Percentiles rank a stretch among this genome's conserved stretches.
These are phyloP conservation scores for Ianthella basta DNA, from an alignment of 37 sponge, comb jelly and placozoan species.

Conservation along the genomic window DNA sequence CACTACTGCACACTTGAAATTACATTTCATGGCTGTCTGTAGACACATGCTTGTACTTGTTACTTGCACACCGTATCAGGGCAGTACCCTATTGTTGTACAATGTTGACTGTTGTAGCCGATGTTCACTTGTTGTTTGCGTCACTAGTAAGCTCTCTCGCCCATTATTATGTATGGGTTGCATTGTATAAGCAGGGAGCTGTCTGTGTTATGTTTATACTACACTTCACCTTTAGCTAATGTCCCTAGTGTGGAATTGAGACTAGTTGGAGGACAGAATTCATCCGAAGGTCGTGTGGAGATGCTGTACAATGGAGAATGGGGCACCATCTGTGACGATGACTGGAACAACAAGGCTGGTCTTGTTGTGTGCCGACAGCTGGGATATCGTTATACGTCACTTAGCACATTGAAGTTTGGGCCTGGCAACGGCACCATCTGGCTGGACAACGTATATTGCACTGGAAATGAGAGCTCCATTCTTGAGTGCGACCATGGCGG, in stretches of 20 bases:
- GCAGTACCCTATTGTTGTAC: too few species aligned
- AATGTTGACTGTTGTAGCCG: too few species aligned
- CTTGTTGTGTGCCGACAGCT: conserved; percentile 33
- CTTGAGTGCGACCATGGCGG: conserved; percentile 26
- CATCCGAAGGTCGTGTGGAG: conserved; percentile 32
- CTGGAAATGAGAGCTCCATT: conserved; percentile 40
- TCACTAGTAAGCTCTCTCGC: too few species aligned
- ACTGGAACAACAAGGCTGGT: conserved; percentile 25
- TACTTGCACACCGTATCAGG: too few species aligned
- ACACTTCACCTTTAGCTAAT: not conserved
- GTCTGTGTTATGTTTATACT: not conserved
- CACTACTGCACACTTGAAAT: too few species aligned
- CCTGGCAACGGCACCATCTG: conserved; percentile 21
- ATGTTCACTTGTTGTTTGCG: too few species aligned
- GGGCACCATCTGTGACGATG: conserved; percentile 51
- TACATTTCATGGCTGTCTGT: too few species aligned
- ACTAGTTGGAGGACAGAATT: not conserved
- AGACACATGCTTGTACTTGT: too few species aligned
- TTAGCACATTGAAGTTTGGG: conserved; percentile 11
- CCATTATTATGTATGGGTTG: too few species aligned
- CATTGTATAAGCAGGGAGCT: too few species aligned
- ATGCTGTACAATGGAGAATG: conserved; percentile 14
- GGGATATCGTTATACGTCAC: conserved; percentile 15
- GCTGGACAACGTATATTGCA: conserved; percentile 49
- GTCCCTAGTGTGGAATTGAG: not conserved